Evolutionary conservation across 2,797 vertebrate genomes (phyloP).

Genomic region (Lagorchestes hirsutus): DNA sequence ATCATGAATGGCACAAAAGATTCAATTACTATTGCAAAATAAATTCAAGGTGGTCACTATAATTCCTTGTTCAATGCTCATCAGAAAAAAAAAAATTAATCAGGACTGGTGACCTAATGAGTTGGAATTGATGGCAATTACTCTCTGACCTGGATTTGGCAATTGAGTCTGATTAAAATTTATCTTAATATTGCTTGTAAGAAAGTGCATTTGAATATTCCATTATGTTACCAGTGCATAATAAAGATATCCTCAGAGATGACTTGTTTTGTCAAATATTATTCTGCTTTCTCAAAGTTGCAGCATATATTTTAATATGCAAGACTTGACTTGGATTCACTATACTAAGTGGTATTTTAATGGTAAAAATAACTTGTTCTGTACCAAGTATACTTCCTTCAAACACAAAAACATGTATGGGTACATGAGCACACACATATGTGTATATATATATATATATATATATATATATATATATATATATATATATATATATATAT

Average conservation of each 20-base stretch:
- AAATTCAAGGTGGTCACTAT: slow-evolving; percentile 64
- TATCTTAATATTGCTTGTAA: slow-evolving; percentile 7
- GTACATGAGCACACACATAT: background rate
- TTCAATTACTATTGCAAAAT: slow-evolving; percentile 48
- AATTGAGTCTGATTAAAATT: background rate
- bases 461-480: no score
- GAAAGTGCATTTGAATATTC: slow-evolving; percentile 37
- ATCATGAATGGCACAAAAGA: slow-evolving; percentile 57
- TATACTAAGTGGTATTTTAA: background rate
- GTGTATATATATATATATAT: no score
- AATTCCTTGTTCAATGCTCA: slow-evolving; percentile 41
- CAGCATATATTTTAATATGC: background rate
- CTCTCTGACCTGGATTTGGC: slow-evolving; percentile 22
- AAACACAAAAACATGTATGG: no score
- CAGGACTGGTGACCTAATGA: slow-evolving; percentile 57
- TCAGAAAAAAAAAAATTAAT: slow-evolving; percentile 65
- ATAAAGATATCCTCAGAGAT: slow-evolving; percentile 28
- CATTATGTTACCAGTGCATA: slow-evolving; percentile 19
- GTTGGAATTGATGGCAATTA: slow-evolving; percentile 33
- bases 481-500: background rate
- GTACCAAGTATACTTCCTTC: no score
- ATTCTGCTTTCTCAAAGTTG: background rate
- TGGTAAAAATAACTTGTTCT: no score
- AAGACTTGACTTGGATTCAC: background rate
- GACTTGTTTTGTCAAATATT: slow-evolving; percentile 19